Percentiles rank a stretch among this genome's conserved stretches.
These are phyloP conservation scores for Pocillopora damicornis DNA, from an alignment of 64 coral and sea anemone species.

Conservation along the genomic window DNA sequence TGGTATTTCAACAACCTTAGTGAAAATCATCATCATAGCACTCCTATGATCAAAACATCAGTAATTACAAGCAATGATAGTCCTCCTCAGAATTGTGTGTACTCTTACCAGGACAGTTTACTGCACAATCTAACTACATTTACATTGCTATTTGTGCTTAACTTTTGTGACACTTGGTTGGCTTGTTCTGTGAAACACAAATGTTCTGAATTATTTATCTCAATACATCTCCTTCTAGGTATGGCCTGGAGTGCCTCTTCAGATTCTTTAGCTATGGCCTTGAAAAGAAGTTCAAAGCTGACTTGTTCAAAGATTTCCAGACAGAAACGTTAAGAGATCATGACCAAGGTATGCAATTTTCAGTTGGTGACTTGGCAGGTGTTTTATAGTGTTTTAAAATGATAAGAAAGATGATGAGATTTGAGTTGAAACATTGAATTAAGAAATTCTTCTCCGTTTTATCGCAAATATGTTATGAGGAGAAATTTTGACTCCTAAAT, in stretches of 20 bases:
- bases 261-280: slow-evolving; percentile 96
- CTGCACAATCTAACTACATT: no score
- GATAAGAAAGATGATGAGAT: neutral
- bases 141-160: no score
- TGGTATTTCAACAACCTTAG: no score
- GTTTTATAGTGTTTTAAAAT: neutral
- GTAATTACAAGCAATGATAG: no score
- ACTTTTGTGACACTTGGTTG: no score
- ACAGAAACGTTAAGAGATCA: slow-evolving; percentile 89
- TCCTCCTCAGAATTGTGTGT: no score
- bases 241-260: slow-evolving; percentile 96
- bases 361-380: neutral
- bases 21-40: no score
- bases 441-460: neutral
- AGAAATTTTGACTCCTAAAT: neutral
- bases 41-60: no score
- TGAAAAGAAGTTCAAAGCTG: slow-evolving; percentile 86
- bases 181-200: no score
- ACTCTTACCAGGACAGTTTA: no score
- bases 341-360: slow-evolving; percentile 56
- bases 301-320: slow-evolving; percentile 92
- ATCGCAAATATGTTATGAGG: neutral
- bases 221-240: slow-evolving; percentile 41
- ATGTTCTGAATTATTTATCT: no score
- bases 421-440: neutral